A percentile compares a stretch with the other conserved stretches of the same genome.
phyloP scores from a whole-genome alignment of 2,797 vertebrate genomes.

The Hozukius guyotensis region DNA sequence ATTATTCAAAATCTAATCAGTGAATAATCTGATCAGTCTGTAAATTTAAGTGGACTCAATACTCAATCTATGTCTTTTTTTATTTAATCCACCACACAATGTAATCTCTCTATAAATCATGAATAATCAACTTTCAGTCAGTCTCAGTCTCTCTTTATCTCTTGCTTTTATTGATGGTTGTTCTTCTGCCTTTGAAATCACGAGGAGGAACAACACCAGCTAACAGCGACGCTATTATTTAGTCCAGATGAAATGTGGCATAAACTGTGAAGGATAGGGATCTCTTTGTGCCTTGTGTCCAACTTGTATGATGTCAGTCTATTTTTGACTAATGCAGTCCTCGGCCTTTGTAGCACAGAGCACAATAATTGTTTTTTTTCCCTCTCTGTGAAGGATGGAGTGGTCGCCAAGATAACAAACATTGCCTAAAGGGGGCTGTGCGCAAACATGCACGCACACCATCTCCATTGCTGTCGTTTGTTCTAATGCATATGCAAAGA shows the following conservation, averaged over 20 bases:
- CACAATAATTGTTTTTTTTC: conserved; percentile 75
- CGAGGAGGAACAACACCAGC: conserved; percentile 30
- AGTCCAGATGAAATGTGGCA: conserved; percentile 85
- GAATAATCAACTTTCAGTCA: conserved; percentile 44
- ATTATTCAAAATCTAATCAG: conserved; percentile 35
- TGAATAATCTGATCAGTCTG: conserved; percentile 32
- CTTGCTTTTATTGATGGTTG: conserved; percentile 43
- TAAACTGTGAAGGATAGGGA: conserved; percentile 83
- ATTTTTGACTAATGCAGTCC: conserved; percentile 88
- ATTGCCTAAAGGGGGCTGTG: conserved; percentile 41
- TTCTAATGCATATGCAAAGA: conserved; percentile 31
- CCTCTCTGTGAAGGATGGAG: conserved; percentile 52
- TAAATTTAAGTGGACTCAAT: conserved; percentile 20
- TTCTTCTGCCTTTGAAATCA: conserved; percentile 52
- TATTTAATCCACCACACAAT: conserved; percentile 33
- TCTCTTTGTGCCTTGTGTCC: conserved; percentile 85
- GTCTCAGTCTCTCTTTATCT: conserved; percentile 18
- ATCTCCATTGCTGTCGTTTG: conserved; percentile 20
- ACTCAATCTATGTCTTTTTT: conserved; percentile 30
- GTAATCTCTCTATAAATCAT: conserved; percentile 53
- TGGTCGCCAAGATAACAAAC: conserved; percentile 61
- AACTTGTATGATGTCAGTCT: conserved; percentile 90
- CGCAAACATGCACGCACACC: conserved; percentile 21
- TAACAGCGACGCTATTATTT: conserved; percentile 79
- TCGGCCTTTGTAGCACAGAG: conserved; percentile 77